Evolutionary conservation across 2,113 vertebrate genomes (phyloP).

Genomic region (Gymnorhina tibicen): DNA sequence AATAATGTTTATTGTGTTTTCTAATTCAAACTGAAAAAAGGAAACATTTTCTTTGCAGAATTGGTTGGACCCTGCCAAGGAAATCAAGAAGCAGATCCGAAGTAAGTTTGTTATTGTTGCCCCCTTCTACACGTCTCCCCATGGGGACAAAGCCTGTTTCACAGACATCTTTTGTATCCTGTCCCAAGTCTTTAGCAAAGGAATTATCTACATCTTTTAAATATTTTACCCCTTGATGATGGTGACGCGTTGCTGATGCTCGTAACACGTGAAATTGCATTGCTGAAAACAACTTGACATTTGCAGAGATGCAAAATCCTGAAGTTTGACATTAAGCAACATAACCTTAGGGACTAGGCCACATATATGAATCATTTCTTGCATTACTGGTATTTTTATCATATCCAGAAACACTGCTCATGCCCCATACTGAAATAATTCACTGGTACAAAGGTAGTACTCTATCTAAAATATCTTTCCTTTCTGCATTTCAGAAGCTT

Average conservation of each 20-base stretch:
- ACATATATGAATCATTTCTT: background rate
- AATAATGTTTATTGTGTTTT: constrained; percentile 29
- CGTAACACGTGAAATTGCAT: accelerated
- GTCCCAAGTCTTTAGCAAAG: background rate
- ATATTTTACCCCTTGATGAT: background rate
- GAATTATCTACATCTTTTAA: background rate
- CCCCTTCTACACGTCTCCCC: background rate
- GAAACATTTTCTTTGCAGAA: constrained; percentile 81
- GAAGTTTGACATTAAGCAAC: background rate
- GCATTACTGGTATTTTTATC: background rate
- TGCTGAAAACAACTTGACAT: constrained; percentile 46
- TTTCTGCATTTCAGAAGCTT: background rate
- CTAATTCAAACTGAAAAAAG: constrained; percentile 33
- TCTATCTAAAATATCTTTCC: background rate
- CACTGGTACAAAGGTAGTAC: background rate
- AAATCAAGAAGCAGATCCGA: constrained; percentile 95
- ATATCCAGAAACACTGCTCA: background rate
- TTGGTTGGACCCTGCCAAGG: constrained; percentile 94
- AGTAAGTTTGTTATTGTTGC: constrained; percentile 75
- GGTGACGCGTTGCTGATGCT: background rate
- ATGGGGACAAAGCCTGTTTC: background rate
- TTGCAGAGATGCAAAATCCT: constrained; percentile 1
- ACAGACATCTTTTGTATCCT: background rate
- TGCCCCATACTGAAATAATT: background rate
- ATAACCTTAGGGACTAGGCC: background rate